Evolutionary conservation across 1,140 invertebrate genomes (phyloP).

Genomic region (Panagrolaimus sp.): DNA sequence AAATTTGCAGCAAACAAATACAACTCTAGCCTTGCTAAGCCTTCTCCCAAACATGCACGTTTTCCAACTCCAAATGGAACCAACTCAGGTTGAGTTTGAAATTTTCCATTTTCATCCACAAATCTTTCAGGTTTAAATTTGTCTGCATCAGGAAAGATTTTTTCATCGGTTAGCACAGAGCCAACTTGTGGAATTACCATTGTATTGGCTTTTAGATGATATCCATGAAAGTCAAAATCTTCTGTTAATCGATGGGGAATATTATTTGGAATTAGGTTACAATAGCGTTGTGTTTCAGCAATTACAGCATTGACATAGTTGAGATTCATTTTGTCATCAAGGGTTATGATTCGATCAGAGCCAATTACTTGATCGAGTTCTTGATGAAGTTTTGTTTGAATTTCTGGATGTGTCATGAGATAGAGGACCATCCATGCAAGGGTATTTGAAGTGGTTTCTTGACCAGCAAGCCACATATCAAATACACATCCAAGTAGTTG

Average conservation of each 20-base stretch:
- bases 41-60: slow-evolving; percentile 22
- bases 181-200: slow-evolving; percentile 1
- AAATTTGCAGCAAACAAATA: slow-evolving; percentile 32
- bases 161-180: slow-evolving; percentile 23
- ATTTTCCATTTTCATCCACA: slow-evolving; percentile 45
- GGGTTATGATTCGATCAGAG: slow-evolving; percentile 16
- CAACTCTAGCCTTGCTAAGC: slow-evolving; percentile 15
- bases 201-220: slow-evolving; percentile 19
- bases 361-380: slow-evolving; percentile 24
- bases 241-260: slow-evolving; percentile 20
- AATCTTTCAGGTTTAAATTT: slow-evolving; percentile 76
- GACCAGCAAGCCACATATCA: slow-evolving; percentile 21
- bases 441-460: slow-evolving; percentile 9
- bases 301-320: background rate
- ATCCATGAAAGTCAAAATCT: slow-evolving; percentile 20
- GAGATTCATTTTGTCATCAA: background rate
- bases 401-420: slow-evolving; percentile 18
- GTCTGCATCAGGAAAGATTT: slow-evolving; percentile 75
- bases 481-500: background rate
- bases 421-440: slow-evolving; percentile 10
- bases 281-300: slow-evolving; percentile 24
- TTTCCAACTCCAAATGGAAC: slow-evolving; percentile 31
- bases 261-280: slow-evolving; percentile 28
- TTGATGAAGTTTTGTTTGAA: slow-evolving; percentile 23
- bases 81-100: slow-evolving; percentile 21